Conservation (phyloP, 2,797 vertebrate genomes). For the Petrocephalus schoutedeni region DNA sequence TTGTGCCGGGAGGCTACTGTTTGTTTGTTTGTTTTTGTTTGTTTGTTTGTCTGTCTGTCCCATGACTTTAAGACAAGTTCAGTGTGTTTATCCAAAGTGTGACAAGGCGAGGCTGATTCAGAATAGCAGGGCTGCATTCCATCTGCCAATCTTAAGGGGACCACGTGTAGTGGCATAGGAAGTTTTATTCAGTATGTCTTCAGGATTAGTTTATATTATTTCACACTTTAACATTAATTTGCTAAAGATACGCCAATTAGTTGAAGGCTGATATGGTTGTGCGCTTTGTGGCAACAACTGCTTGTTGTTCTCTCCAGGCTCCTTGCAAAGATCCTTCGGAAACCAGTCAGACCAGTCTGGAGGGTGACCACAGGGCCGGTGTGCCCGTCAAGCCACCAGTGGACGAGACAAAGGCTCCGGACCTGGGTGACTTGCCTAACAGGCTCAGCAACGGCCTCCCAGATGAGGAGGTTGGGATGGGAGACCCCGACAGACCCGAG, state of each 20-base stretch:
- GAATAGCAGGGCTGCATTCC: constrained; percentile 26
- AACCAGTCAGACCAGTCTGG: constrained; percentile 69
- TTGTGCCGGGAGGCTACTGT: constrained; percentile 27
- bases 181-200: neutral
- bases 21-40: constrained; percentile 39
- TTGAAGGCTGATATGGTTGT: neutral
- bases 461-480: constrained; percentile 38
- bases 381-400: constrained; percentile 30
- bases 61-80: neutral
- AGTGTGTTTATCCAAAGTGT: neutral
- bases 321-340: constrained; percentile 64
- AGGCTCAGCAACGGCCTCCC: constrained; percentile 37
- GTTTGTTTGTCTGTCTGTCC: constrained; percentile 34
- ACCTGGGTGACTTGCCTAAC: constrained; percentile 36
- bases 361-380: constrained; percentile 55
- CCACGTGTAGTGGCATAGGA: constrained; percentile 11
- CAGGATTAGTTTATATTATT: neutral
- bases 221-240: neutral
- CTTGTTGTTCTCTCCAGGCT: constrained; percentile 51
- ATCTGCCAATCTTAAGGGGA: constrained; percentile 26
- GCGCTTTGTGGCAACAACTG: neutral
- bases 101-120: neutral
- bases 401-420: constrained; percentile 39
- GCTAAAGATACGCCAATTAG: neutral
- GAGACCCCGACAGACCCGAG: constrained; percentile 59